Conservation (phyloP, 2,113 vertebrate species). For the Amphiprion ocellaris region DNA sequence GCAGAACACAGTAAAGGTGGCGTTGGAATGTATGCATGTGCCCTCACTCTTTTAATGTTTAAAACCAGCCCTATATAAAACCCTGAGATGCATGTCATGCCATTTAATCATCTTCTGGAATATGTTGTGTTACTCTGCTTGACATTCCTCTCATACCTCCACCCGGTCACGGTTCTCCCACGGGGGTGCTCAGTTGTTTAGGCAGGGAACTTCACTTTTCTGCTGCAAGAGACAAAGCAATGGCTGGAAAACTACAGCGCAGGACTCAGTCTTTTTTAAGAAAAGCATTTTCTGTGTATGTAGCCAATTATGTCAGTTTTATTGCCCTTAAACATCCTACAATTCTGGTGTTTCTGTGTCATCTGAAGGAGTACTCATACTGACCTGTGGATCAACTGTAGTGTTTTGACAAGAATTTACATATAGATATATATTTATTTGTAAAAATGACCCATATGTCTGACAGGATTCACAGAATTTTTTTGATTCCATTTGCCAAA, state of each 20-base stretch:
- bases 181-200: conserved; percentile 52
- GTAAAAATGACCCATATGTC: too few relatives aligned
- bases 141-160: conserved; percentile 75
- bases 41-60: not conserved
- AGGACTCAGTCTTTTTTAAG: not conserved
- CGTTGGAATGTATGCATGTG: not conserved
- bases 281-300: too few relatives aligned
- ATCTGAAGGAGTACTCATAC: too few relatives aligned
- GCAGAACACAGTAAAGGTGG: too few relatives aligned
- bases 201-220: conserved; percentile 49
- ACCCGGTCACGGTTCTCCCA: conserved; percentile 69
- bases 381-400: too few relatives aligned
- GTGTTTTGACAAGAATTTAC: too few relatives aligned
- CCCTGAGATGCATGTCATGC: not conserved
- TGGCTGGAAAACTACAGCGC: not conserved
- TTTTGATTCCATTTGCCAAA: too few relatives aligned
- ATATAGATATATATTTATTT: too few relatives aligned
- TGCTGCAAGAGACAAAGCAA: conserved; percentile 28
- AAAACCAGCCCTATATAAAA: not conserved
- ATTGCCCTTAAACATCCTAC: too few relatives aligned
- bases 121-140: conserved; percentile 37
- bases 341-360: not conserved
- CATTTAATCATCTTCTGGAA: conserved; percentile 34
- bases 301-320: too few relatives aligned
- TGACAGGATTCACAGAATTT: too few relatives aligned